Evolutionary conservation across 2,888 invertebrate species (phyloP), one percentile per base, ranked within the genome.

Genomic region (Liposcelis brunnea): DNA sequence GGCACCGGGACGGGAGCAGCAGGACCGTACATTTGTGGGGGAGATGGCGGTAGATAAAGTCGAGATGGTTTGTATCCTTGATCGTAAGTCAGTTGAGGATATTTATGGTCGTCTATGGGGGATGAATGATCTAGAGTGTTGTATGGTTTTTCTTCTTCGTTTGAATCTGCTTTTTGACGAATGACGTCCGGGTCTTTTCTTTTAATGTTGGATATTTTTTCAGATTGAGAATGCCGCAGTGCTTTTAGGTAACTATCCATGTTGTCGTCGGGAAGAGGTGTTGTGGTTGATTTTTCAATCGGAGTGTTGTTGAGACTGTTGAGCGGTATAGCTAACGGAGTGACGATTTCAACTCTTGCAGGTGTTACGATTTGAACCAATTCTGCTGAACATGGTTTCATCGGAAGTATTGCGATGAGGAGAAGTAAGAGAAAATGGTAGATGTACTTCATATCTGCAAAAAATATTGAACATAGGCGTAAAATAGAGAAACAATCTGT

Each of bases 1-100:
- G 49, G 32, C 33, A 40, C 38, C 53, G 31, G 58, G 56, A 48
- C 59, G 61, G 65, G 57, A 43, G 66, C 64, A 10, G 65, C 59
- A 51, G 67, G 67, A 50, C 65, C 66, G 49, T 67, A 67, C 50
- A 64, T 59, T 43, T 63, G 68, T 50, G 61, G 65, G 57, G 65
- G 63, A 51, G 64, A 65, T 46, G 65, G 63, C 6, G 16, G 40
- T 5, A 19, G 21, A 18, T n/a, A 18, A 14, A 18, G 40, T 19
- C 21, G 16, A 7, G 19, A 6, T 12, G 15, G 15, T 40, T 40
- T n/a, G 40, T 40, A 40, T 6, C 40, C 40, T 19, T 40, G 15
- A 16, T 35, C 35, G 14, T 14, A 16, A 4, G 35, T 35, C 10
- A 15, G 4, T 6, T 8, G 18, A 6, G 40, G 40, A 35, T 35